Conservation (phyloP, 30 jellyfish, hydroid and myxozoan genomes). For the Hydractinia symbiolongicarpus region DNA sequence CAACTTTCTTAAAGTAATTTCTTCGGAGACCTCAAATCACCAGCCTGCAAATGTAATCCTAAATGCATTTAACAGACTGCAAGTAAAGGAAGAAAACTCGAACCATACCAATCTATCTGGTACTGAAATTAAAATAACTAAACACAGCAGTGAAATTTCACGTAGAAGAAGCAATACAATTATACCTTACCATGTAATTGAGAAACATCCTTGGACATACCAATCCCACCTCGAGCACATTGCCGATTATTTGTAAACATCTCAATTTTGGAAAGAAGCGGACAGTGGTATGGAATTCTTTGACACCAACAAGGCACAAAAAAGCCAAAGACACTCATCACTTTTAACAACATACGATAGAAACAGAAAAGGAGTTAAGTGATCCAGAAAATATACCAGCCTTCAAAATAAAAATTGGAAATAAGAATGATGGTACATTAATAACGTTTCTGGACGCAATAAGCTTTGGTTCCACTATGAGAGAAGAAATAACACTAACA, state of each 20-base stretch:
- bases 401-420: not conserved
- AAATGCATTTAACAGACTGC: slow-evolving; percentile 14
- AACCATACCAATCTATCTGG: not conserved
- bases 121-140: not conserved
- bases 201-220: not conserved
- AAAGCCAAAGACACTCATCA: no score
- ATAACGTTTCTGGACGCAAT: no score
- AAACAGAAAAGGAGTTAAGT: not conserved
- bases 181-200: not conserved
- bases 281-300: not conserved
- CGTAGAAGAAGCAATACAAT: not conserved
- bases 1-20: slow-evolving; percentile 2
- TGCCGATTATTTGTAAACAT: not conserved
- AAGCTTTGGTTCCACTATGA: no score
- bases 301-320: not conserved
- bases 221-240: not conserved
- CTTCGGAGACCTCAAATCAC: slow-evolving; percentile 14
- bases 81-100: not conserved
- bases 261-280: not conserved
- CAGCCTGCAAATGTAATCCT: slow-evolving; percentile 10
- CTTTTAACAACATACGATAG: not conserved
- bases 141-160: not conserved
- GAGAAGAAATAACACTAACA: no score
- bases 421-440: not conserved
- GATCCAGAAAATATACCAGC: not conserved